Base-by-base conservation (phyloP, 2,797 vertebrate species). In the Hirundo rustica region DNA sequence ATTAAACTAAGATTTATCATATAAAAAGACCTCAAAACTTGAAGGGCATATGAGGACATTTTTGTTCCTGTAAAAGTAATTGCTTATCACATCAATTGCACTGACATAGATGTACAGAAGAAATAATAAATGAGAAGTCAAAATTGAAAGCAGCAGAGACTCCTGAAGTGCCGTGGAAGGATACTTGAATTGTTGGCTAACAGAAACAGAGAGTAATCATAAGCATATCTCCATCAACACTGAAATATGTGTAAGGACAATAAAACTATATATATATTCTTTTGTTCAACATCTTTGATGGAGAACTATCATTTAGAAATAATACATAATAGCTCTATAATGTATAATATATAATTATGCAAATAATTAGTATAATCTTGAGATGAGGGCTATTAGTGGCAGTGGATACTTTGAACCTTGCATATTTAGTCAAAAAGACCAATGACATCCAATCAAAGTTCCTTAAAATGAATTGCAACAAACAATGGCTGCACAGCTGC, bases 401-500 rank as follows among this genome's bases (percentile, higher is more conserved):
- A 88, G 8, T 93, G 91, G 97, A 95, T 96, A 96, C 96, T 96
- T 87, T 93, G 88, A 97, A 97, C 87, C 93, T 93, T 92, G 90
- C 88, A 95, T 89, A 93, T 96, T 90, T 96, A 97, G 88, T 94
- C 95, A 89, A 96, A 95, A 97, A 97, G 94, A 96, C 95, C 94
- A 97, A 95, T 86, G 93, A 96, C 54, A 89, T 93, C 93, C 92
- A 96, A 92, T 96, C 74, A 95, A 93, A 94, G 77, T 90, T 92
- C 82, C 96, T 95, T 71, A 96, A 96, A 96, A 92, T 81, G 81
- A 97, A 96, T 95, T 94, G 88, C 72, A 96, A 94, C 78, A 97
- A 97, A 97, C 94, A 96, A 96, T 95, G 94, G 94, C 90, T 97
- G 83, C 91, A 94, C 95, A 82, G 80, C 97, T 97, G 97, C 98